Conservation (phyloP, 2,888 invertebrate species). For the Calliscelio sp. region DNA sequence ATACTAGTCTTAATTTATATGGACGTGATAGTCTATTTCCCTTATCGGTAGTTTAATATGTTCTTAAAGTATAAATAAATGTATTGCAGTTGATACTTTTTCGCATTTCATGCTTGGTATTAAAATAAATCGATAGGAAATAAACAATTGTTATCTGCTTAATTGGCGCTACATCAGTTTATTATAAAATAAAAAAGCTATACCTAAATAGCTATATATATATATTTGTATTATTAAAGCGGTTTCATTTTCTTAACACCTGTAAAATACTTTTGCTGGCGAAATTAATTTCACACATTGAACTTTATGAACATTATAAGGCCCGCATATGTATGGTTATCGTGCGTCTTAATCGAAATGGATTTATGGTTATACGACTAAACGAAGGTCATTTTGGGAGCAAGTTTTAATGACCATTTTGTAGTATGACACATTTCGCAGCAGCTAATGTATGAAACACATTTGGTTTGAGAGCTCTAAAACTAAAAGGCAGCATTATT, state of each 20-base stretch:
- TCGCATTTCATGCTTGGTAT: no score
- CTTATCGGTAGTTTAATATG: no score
- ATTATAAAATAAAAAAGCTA: conserved; percentile 11
- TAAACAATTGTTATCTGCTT: conserved; percentile 8
- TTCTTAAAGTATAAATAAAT: background rate
- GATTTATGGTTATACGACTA: conserved; percentile 65
- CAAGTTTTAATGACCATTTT: conserved; percentile 55
- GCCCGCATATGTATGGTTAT: conserved; percentile 65
- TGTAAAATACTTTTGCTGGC: conserved; percentile 6
- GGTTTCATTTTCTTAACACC: conserved; percentile 35
- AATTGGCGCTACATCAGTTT: background rate
- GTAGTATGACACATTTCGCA: conserved; percentile 52
- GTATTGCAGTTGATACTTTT: no score
- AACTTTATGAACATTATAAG: conserved; percentile 57
- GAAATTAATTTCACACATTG: conserved; percentile 55
- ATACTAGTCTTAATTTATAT: no score
- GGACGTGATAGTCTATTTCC: no score
- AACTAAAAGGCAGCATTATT: background rate
- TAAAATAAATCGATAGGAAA: conserved; percentile 9
- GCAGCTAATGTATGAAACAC: conserved; percentile 29
- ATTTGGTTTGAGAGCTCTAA: conserved; percentile 22
- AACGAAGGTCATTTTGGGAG: conserved; percentile 63
- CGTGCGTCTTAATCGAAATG: conserved; percentile 66
- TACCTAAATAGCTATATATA: background rate
- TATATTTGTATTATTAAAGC: conserved; percentile 1